These are phyloP conservation scores for Centropus bengalensis DNA, from an alignment of 2,113 vertebrate genomes.

Conservation along the genomic window DNA sequence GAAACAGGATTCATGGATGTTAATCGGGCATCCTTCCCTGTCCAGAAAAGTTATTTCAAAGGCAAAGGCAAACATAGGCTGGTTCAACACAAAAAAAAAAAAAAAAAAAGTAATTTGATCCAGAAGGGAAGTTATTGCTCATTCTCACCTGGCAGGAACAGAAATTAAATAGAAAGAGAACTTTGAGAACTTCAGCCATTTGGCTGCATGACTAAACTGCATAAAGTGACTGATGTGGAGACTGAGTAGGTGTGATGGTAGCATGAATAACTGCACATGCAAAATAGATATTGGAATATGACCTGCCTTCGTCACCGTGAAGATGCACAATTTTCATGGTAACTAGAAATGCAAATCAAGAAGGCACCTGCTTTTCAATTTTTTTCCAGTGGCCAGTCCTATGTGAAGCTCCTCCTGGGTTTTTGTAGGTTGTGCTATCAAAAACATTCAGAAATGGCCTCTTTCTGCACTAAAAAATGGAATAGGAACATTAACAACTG, in stretches of 20 bases:
- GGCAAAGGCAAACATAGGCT: neutral
- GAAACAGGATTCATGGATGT: neutral
- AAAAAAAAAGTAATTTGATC: neutral
- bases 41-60: neutral
- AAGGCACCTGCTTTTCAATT: neutral
- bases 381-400: neutral
- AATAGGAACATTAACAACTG: neutral
- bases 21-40: neutral
- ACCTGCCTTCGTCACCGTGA: neutral
- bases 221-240: neutral
- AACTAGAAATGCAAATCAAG: neutral
- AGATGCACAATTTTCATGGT: neutral
- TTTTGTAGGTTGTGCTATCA: neutral
- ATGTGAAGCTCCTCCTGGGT: neutral
- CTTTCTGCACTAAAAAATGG: neutral
- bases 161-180: neutral
- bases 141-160: neutral
- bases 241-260: neutral
- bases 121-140: neutral
- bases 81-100: neutral
- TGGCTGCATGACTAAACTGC: neutral
- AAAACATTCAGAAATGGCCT: neutral
- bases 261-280: fast-evolving
- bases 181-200: neutral
- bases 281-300: neutral